Evolutionary conservation across 2,797 vertebrate species (phyloP).

Genomic region (Naso thynnoides): DNA sequence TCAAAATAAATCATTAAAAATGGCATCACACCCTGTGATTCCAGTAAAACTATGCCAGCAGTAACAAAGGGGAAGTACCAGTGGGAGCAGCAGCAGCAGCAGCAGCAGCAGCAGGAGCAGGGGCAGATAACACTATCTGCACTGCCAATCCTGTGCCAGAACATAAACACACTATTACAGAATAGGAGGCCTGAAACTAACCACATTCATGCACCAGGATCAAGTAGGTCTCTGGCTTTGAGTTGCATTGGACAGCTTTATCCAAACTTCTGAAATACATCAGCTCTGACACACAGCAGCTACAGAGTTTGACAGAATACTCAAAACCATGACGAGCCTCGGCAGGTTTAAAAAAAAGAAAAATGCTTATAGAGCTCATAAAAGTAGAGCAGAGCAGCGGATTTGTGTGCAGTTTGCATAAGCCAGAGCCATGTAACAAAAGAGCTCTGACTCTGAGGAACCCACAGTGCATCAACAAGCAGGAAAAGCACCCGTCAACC

Average conservation of each 20-base stretch:
- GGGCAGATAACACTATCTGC: conserved; percentile 60
- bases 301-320: conserved; percentile 31
- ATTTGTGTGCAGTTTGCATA: conserved; percentile 19
- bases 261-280: conserved; percentile 8
- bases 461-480: neutral
- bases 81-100: conserved; percentile 40
- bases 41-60: conserved; percentile 28
- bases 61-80: conserved; percentile 20
- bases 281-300: conserved; percentile 21
- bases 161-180: conserved; percentile 37
- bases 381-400: conserved; percentile 26
- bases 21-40: conserved; percentile 14
- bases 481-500: neutral
- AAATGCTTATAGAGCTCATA: conserved; percentile 20
- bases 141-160: conserved; percentile 45
- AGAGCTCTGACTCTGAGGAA: conserved; percentile 8
- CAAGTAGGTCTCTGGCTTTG: neutral
- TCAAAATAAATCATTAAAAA: conserved; percentile 25
- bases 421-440: conserved; percentile 27
- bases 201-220: neutral
- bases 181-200: conserved; percentile 3
- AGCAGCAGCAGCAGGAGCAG: conserved; percentile 42
- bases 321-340: conserved; percentile 24
- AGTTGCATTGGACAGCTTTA: neutral
- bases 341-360: conserved; percentile 29